Evolutionary conservation across 2,113 vertebrate species (phyloP), one percentile per base, ranked within the genome.

Genomic region (Zingel zingel): DNA sequence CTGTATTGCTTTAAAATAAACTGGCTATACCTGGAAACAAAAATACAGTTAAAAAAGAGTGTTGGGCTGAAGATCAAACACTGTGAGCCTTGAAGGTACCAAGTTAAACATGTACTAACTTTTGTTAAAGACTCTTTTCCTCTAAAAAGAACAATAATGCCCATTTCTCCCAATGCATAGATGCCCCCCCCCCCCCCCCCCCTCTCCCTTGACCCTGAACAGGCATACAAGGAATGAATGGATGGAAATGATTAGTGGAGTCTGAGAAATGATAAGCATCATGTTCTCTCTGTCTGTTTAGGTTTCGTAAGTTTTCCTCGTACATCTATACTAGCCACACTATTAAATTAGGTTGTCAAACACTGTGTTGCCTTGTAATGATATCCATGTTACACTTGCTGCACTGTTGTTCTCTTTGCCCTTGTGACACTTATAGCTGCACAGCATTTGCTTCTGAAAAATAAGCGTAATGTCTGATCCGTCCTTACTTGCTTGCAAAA

Each of bases 331-430:
- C 48, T 2, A 45, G 64, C 48, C 30, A 30, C 16, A 70, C 21
- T 50, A 16, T 67, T 83, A 63, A 83, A 86, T 82, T 56, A 85
- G 27, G 53, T 23, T 87, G 81, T 84, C 85, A 81, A 62, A 84
- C 76, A 73, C 47, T 36, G 19, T 74, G 70, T 68, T 83, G 59
- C 59, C 64, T 81, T 75, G 62, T 92, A 83, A 88, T 85, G 63
- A 83, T 70, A 81, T 62, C 45, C 57, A 71, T 83, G 66, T 63
- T 65, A 59, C 56, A 68, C 54, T 65, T 7, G 2, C 69, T 79
- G 65, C 81, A 77, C 43, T 67, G 57, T 59, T 87, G 74, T 80
- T 89, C 64, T 47, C 15, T n/a, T 19, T 66, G 61, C 68, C 62
- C n/a, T 58, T 21, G 3, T 48, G 66, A 86, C 81, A 88, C 64